Evolutionary conservation across 2,113 vertebrate genomes (phyloP).

Genomic region (Stigmatopora nigra): DNA sequence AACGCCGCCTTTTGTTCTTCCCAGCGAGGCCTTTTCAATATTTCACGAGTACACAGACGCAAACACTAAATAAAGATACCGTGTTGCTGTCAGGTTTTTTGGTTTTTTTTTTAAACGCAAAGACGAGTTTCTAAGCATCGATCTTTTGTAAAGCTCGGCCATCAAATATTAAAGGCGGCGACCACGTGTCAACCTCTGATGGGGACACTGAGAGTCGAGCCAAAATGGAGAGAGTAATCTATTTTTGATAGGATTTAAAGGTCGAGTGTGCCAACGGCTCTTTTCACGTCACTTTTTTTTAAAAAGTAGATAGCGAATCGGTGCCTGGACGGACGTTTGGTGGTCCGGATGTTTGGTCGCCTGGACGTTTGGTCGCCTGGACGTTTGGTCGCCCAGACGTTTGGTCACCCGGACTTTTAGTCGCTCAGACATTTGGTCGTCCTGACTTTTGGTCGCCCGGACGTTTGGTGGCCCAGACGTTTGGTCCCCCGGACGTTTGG

Average conservation of each 20-base stretch:
- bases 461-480: no score
- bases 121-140: conserved; percentile 47
- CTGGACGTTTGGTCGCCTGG: no score
- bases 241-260: conserved; percentile 21
- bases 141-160: conserved; percentile 49
- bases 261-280: conserved; percentile 20
- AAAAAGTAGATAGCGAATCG: no score
- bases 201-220: neutral
- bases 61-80: conserved; percentile 60
- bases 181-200: conserved; percentile 22
- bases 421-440: no score
- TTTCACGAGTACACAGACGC: conserved; percentile 62
- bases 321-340: no score
- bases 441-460: no score
- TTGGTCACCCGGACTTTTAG: no score
- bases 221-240: conserved; percentile 11
- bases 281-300: conserved; percentile 10
- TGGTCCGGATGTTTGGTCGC: no score
- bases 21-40: conserved; percentile 53
- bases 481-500: no score
- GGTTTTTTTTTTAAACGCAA: conserved; percentile 33
- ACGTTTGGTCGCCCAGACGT: no score
- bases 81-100: conserved; percentile 48
- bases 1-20: conserved; percentile 28
- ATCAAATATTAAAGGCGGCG: conserved; percentile 58